Base-by-base conservation (phyloP, 1,140 invertebrate species). In the Episyrphus balteatus region DNA sequence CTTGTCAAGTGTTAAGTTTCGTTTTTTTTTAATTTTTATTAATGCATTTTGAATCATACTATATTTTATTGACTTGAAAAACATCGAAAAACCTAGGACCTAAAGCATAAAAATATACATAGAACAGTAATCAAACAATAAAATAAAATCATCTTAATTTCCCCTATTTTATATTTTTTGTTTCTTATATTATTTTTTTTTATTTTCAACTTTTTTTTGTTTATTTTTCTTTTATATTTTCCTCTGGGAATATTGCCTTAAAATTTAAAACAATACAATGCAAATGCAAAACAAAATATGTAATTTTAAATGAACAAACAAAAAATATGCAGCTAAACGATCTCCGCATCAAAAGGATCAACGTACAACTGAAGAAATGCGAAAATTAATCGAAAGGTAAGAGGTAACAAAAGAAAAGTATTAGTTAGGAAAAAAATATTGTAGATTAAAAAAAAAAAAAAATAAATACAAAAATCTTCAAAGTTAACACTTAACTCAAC, bases 311-410 rank as follows among this genome's bases (percentile, higher is more conserved):
- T 49, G 42, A 37, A 3, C 46, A 52, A n/a, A 26, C 21, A 26
- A 26, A 26, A 26, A 54, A 52, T 30, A 57, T 63, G 61, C 64
- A 54, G 62, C 65, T 51, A 68, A 68, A 62, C 57, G 65, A 55
- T 68, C 65, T 32, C 64, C 65, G 44, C 58, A 71, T 75, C 73
- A 77, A 74, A 88, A 88, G 84, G 86, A 88, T 81, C 84, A 83
- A 75, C 83, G 88, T 82, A 82, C 85, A 76, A 88, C 84, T 73
- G 88, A 91, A 76, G 88, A 91, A 80, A 90, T 91, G 85, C 81
- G 88, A 75, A 91, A 90, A 82, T 84, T 92, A 73, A 88, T 92
- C 76, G 88, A 92, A 81, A 91, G 87, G 88, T 92, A 80, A 88
- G 36, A 77, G 81, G 74, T 56, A 55, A n/a, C 15, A 42, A n/a